phyloP scores from a whole-genome alignment of 2,797 vertebrate species.

The Arctocebus calabarensis region DNA sequence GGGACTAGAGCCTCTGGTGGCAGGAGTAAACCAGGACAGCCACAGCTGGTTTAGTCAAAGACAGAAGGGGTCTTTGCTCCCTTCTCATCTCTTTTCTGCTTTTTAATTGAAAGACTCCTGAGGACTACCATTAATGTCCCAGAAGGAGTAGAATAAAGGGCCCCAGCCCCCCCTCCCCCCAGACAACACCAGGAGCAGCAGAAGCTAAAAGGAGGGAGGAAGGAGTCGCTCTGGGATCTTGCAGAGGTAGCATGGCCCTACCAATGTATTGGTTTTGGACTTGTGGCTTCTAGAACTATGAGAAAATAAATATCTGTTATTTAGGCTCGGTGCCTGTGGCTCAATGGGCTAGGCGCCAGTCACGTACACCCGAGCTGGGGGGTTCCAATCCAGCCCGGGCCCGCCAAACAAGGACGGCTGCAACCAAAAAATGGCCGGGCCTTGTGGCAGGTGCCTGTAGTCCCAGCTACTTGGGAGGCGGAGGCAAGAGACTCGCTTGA shows the following conservation, averaged over 20 bases:
- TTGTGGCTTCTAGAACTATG: neutral
- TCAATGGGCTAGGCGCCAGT: too few relatives aligned
- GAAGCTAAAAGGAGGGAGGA: neutral
- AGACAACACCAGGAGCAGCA: neutral
- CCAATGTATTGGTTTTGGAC: neutral
- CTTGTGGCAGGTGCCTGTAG: too few relatives aligned
- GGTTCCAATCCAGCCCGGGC: too few relatives aligned
- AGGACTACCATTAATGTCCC: neutral
- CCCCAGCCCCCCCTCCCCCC: too few relatives aligned
- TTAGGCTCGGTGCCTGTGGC: neutral
- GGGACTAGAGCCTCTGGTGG: accelerated
- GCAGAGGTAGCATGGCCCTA: neutral
- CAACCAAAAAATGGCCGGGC: too few relatives aligned
- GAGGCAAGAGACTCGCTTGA: too few relatives aligned
- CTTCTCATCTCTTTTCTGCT: too few relatives aligned
- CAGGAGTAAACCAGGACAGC: neutral
- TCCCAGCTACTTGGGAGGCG: too few relatives aligned
- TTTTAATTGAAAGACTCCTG: neutral
- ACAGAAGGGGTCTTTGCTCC: neutral
- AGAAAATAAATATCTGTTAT: neutral
- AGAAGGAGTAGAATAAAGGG: neutral
- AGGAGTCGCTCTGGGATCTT: neutral
- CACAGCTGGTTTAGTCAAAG: too few relatives aligned
- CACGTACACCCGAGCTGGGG: too few relatives aligned
- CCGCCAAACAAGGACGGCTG: too few relatives aligned